Base-by-base conservation (phyloP, 2,113 vertebrate genomes). In the Lonchura striata region DNA sequence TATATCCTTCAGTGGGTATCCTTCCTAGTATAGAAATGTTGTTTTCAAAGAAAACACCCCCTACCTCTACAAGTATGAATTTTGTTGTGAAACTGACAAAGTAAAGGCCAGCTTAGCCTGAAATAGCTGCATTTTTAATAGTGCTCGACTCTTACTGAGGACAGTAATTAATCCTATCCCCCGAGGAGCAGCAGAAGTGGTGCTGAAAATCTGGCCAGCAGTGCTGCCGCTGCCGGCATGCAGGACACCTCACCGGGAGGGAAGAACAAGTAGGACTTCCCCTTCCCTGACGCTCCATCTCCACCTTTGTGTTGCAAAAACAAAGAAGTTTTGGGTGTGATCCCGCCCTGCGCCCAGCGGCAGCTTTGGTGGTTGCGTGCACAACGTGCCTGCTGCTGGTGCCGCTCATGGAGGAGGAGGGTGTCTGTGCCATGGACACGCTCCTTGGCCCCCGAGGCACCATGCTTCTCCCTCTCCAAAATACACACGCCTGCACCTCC, bases 221-320 rank as follows among this genome's bases (percentile, higher is more conserved):
- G 33, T 1, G 31, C 66, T 61, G 70, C 74, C 1, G 1, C 57
- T 79, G 76, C 60, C 1, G 5, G 41, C 42, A 78, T 78, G 59
- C 59, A 52, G 88, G 68, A 90, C 1, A 1, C 57, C 57, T 72
- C 84, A 56, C 10, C 1, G 0, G 15, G 35, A 93, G 79, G 24
- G 49, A 90, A 90, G 79, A 92, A 92, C 21, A 9, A 82, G 75
- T 31, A 95, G 87, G 85, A 70, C 92, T 95, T 96, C 85, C 81
- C 93, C 66, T 88, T 87, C 47, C 68, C 87, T 71, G 79, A 44
- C 5, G 1, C 54, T 82, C 53, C 0, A 57, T 84, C 96, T 95
- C 94, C 95, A 94, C 96, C 94, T 95, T 89, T 91, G 70, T 56
- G 68, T 94, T 96, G 94, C 92, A 93, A 94, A 96, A 91, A 86